Conservation (phyloP, 2,888 invertebrate genomes). For the Meloe dianella region DNA sequence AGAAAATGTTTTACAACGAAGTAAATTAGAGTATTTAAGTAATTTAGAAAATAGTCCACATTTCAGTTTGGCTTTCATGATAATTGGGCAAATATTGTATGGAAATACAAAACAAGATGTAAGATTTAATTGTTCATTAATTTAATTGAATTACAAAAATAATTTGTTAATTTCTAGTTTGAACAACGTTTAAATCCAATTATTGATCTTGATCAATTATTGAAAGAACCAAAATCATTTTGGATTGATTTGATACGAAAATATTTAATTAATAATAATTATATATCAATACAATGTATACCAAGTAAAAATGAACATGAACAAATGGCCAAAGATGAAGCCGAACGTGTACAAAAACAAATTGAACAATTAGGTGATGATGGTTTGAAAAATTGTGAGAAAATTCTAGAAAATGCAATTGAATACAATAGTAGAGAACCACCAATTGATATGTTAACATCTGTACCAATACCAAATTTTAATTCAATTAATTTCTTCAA, state of each 20-base stretch:
- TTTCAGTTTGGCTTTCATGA: conserved; percentile 74
- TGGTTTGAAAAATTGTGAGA: conserved; percentile 71
- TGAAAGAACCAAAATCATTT: conserved; percentile 67
- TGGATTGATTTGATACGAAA: conserved; percentile 75
- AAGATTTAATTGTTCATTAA: conserved; percentile 51
- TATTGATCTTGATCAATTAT: conserved; percentile 66
- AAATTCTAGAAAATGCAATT: conserved; percentile 71
- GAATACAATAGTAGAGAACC: conserved; percentile 78
- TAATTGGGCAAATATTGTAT: conserved; percentile 85
- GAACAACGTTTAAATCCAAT: conserved; percentile 73
- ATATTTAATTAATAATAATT: conserved; percentile 70
- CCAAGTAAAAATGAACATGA: conserved; percentile 71
- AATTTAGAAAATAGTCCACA: conserved; percentile 80
- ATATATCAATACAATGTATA: conserved; percentile 68
- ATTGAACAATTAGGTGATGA: conserved; percentile 68
- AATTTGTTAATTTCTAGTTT: conserved; percentile 60
- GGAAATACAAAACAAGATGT: conserved; percentile 77
- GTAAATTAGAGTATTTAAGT: conserved; percentile 71
- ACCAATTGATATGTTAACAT: conserved; percentile 72
- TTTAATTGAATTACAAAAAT: neutral
- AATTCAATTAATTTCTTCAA: conserved; percentile 74
- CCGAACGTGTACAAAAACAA: conserved; percentile 72
- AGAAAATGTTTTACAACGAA: conserved; percentile 73
- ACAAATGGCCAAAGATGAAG: conserved; percentile 75
- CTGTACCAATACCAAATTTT: conserved; percentile 78